phyloP scores from a whole-genome alignment of 2,797 vertebrate species.

The Percopsis omiscomaycus region DNA sequence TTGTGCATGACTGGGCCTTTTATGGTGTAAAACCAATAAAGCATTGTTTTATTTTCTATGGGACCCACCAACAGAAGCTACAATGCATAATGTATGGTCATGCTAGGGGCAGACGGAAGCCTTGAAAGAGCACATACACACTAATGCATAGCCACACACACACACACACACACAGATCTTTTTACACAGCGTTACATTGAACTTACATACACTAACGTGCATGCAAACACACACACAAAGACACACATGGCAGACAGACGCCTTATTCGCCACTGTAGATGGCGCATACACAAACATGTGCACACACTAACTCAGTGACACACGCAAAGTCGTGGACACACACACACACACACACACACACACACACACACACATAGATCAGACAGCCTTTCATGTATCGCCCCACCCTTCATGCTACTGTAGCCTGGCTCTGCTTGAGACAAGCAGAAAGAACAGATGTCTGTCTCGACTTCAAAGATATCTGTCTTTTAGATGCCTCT shows the following conservation, averaged over 20 bases:
- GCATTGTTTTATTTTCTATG: constrained; percentile 15
- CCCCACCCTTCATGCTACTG: constrained; percentile 5
- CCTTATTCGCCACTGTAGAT: not conserved
- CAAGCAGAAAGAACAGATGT: constrained; percentile 49
- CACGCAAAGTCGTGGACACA: not conserved
- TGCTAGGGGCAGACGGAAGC: constrained; percentile 4
- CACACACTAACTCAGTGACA: not conserved
- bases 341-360: constrained; percentile 1
- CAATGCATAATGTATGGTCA: too few species aligned
- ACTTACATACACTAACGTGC: not conserved
- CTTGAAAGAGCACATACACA: not conserved
- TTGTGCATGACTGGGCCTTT: constrained; percentile 55
- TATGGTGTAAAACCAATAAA: constrained; percentile 48
- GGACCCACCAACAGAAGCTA: not conserved
- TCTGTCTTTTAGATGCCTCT: constrained; percentile 24
- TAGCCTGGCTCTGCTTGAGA: constrained; percentile 45
- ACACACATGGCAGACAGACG: not conserved
- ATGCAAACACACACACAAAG: not conserved
- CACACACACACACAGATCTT: constrained; percentile 1
- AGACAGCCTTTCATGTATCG: constrained; percentile 28
- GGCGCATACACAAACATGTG: not conserved
- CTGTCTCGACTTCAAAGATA: constrained; percentile 44
- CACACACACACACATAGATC: constrained; percentile 1
- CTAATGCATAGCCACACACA: constrained; percentile 8
- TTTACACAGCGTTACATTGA: not conserved